Base-by-base conservation (phyloP, 2,797 vertebrate genomes). In the Rhadinocentrus ornatus region DNA sequence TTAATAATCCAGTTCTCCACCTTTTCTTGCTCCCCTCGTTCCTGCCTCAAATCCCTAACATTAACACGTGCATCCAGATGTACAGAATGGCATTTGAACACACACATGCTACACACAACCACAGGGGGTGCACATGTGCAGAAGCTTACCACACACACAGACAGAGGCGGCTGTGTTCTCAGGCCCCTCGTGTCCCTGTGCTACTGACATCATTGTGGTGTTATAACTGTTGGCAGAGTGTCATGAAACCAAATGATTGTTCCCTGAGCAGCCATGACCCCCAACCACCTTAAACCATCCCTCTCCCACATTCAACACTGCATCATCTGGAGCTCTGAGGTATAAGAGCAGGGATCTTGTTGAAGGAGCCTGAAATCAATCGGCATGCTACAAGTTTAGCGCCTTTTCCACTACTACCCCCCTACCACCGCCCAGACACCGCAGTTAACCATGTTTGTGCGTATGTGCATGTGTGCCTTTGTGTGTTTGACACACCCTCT, bases 211-310 rank as follows among this genome's bases (percentile, higher is more conserved):
- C 91, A 94, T 58, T 75, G 80, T 81, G 69, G 80, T 89, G 91
- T 93, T 93, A 92, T 91, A 92, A 90, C 79, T 80, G 88, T 90
- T 93, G 92, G 93, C 91, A 88, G 84, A 78, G 91, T 85, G 91
- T 91, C 84, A 68, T 66, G 50, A 69, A 79, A 68, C 68, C 58
- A 71, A 32, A 73, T 68, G 62, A 80, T 54, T 10, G 1, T 41
- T 52, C 32, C 48, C 32, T 54, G 57, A 61, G 29, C 50, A 52
- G 35, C 55, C 31, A 15, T 18, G 34, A 59, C 54, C 57, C 8
- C 39, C 65, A 18, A 12, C 65, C 37, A 79, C 87, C 80, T 63
- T 44, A 56, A 62, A 35, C 50, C 54, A 64, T 67, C 63, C 50
- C n/a, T 9, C 63, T 70, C 62, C 53, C 55, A 12, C 66, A 69